Evolutionary conservation across 2,113 vertebrate species (phyloP), one percentile per base, ranked within the genome.

Genomic region (Cairina moschata): DNA sequence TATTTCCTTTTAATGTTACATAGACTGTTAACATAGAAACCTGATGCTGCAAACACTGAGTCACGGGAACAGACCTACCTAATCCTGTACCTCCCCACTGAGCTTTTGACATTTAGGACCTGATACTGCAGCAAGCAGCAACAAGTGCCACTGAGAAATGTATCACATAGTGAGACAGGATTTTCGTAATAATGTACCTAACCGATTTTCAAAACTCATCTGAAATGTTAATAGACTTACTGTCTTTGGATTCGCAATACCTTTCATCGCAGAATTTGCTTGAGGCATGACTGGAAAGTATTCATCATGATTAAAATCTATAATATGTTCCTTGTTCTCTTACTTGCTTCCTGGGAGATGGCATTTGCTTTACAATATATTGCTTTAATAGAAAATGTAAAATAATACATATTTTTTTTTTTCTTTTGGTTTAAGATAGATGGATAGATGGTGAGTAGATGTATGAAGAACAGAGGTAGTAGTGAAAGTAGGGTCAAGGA

Each of bases 181-280:
- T 95, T 92, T 96, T 91, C 5, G 2, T 84, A 95, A 93, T 89
- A 95, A 92, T 52, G 62, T 54, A 95, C 58, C 83, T 83, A 89
- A 89, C 80, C 44, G 66, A 95, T 89, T 93, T 92, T 68, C 74
- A 75, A 83, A 97, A 95, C 83, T 87, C 83, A 82, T 93, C 89
- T 95, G 77, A 93, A 82, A 95, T 62, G 77, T 84, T 92, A 95
- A 82, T 44, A 96, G 95, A 93, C 94, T 95, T 79, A 58, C 81
- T 93, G 94, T 95, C 96, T 93, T 86, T 94, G 68, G 86, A 72
- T 82, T 93, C 62, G 85, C 58, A 58, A 91, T 54, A 82, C 28
- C 77, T 65, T 82, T 75, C 69, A 83, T 62, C 82, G 73, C 60
- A 89, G 91, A 91, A 89, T 82, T 89, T 93, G 84, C 95, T 84